Evolutionary conservation across 2,888 invertebrate genomes (phyloP), one percentile per base, ranked within the genome.

Genomic region (Ichneumoninae sp.): DNA sequence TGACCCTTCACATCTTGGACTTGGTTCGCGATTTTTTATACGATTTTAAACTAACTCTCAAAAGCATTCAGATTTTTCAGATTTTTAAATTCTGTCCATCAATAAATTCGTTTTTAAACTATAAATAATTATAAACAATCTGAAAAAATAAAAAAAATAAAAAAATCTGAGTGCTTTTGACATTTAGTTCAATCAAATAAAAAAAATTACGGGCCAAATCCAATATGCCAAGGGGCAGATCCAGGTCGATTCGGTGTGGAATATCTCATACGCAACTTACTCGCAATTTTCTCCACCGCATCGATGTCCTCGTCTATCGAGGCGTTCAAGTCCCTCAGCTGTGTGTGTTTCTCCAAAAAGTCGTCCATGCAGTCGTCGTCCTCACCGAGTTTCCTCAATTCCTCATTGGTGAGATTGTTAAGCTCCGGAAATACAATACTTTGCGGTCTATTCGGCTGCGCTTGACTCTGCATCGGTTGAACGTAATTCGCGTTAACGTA

Each of bases 301-400:
- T 94, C 94, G 93, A 97, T 96, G 83, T 97, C 94, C 81, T 96
- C 96, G 90, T 97, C 97, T 0, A 97, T 95, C 83, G 96, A 95
- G 81, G 95, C 94, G 88, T 97, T 96, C 54, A 97, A 94, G 89
- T 97, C 96, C 75, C 95, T 94, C 0, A 97, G 94, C 86, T 96
- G 95, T 0, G 96, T 96, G 91, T 96, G 95, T 86, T 95, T 96
- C 90, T 96, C 96, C 60, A 97, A 93, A 85, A 97, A 96, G 91
- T 97, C 97, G 89, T 97, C 96, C 93, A 97, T 95, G 88, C 95
- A 95, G 89, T 97, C 97, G 0, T 95, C 95, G 93, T 96, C 96
- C 68, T 96, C 95, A 89, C 96, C 95, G 26, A 97, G 94, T 90
- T 96, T 95, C 87, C 96, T 95, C 65, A 98, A 94, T 93, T 97